These are phyloP conservation scores for Hesperia comma DNA, from an alignment of 2,888 invertebrate genomes.

Conservation along the genomic window DNA sequence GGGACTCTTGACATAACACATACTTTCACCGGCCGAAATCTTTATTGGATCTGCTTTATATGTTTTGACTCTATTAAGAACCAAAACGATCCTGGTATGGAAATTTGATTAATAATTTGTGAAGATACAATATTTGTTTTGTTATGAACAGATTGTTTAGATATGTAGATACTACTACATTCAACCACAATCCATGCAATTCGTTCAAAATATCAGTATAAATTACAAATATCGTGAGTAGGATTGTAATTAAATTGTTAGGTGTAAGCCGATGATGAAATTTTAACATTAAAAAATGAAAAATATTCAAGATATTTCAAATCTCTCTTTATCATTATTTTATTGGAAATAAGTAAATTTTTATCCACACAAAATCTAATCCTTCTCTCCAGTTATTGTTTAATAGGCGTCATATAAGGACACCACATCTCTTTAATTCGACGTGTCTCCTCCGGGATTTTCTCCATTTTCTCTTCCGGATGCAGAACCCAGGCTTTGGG, in stretches of 20 bases:
- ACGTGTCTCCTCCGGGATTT: slow-evolving; percentile 46
- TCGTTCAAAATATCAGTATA: too few relatives aligned
- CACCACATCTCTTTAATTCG: slow-evolving; percentile 72
- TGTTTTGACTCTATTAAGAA: slow-evolving; percentile 23
- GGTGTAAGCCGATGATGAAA: too few relatives aligned
- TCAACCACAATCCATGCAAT: too few relatives aligned
- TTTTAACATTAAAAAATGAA: too few relatives aligned
- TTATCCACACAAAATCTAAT: too few relatives aligned
- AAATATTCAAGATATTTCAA: too few relatives aligned
- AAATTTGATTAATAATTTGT: slow-evolving; percentile 24
- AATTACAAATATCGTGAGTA: too few relatives aligned
- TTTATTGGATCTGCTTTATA: slow-evolving; percentile 29
- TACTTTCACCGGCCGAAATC: slow-evolving; percentile 30
- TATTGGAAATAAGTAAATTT: too few relatives aligned
- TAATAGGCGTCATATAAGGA: slow-evolving; percentile 60
- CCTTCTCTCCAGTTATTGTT: slow-evolving; percentile 30
- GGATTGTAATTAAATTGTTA: too few relatives aligned
- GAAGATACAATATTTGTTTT: not conserved
- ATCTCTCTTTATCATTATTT: too few relatives aligned
- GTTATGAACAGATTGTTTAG: not conserved
- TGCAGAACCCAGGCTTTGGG: slow-evolving; percentile 51
- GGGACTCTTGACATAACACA: slow-evolving; percentile 16
- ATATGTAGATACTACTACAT: not conserved
- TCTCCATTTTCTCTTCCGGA: slow-evolving; percentile 48
- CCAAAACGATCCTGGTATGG: slow-evolving; percentile 27